A percentile compares a stretch with the other conserved stretches of the same genome.
phyloP scores from a whole-genome alignment of 53 echinoderm and acorn worm genomes.

The Paracentrotus lividus region DNA sequence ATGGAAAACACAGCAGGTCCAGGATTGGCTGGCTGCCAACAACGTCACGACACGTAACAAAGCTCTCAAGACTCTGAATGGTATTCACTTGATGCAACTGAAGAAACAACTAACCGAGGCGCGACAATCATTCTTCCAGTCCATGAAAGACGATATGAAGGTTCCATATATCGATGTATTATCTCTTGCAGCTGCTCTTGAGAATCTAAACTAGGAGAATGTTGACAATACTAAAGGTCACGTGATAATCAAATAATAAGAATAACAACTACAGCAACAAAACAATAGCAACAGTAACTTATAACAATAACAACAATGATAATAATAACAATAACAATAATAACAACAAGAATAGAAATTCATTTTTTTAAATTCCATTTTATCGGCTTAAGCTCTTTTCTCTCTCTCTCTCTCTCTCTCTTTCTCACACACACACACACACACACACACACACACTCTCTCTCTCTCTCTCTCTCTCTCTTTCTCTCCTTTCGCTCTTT shows the following conservation, averaged over 20 bases:
- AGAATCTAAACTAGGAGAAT: neutral
- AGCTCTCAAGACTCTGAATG: constrained; percentile 2
- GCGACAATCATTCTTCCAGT: constrained; percentile 36
- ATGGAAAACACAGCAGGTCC: neutral
- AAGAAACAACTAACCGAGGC: constrained; percentile 38
- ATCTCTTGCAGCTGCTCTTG: neutral
- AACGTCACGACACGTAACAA: constrained; percentile 25
- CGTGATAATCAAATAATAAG: too few relatives aligned
- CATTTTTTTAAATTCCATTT: neutral
- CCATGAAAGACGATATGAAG: constrained; percentile 47
- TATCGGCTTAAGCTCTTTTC: neutral
- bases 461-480: constrained; percentile 10
- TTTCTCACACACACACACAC: neutral
- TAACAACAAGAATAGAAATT: neutral
- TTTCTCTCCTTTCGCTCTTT: neutral
- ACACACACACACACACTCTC: neutral
- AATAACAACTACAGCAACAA: too few relatives aligned
- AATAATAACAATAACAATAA: neutral
- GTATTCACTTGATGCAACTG: constrained; percentile 1
- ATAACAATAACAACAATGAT: neutral
- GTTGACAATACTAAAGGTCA: too few relatives aligned
- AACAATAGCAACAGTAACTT: too few relatives aligned
- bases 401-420: constrained; percentile 8
- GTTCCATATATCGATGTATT: neutral
- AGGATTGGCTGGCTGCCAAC: constrained; percentile 39